A percentile compares a stretch with the other conserved stretches of the same genome.
Evolutionary conservation across 2,888 invertebrate genomes (phyloP).

Genomic region (Formica aserva): DNA sequence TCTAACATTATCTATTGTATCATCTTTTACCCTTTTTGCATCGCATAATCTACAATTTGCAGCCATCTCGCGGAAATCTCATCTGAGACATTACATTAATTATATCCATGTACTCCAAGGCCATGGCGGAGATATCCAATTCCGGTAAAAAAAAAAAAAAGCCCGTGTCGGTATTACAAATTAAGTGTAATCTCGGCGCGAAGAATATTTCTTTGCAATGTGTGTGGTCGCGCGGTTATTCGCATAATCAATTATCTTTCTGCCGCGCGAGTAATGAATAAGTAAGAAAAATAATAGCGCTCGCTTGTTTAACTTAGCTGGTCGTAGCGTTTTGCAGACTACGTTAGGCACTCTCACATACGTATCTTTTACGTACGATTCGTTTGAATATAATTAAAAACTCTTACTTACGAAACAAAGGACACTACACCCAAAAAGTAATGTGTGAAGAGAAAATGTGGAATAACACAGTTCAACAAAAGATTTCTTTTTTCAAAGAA

Average conservation of each 20-base stretch:
- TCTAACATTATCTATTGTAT: not conserved
- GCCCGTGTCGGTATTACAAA: conserved; percentile 18
- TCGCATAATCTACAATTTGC: conserved; percentile 28
- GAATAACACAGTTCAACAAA: not conserved
- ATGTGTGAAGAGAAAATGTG: not conserved
- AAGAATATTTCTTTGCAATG: conserved; percentile 8
- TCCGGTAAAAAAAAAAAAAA: conserved; percentile 53
- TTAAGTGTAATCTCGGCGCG: conserved; percentile 39
- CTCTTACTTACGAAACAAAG: not conserved
- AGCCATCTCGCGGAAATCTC: conserved; percentile 57
- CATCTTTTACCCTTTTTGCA: conserved; percentile 32
- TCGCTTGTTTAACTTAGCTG: conserved; percentile 26
- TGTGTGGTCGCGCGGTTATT: conserved; percentile 48
- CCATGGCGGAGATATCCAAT: conserved; percentile 54
- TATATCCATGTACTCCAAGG: conserved; percentile 58
- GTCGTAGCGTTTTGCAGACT: not conserved
- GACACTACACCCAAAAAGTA: not conserved
- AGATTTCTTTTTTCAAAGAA: not conserved
- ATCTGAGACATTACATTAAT: conserved; percentile 57
- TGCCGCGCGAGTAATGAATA: conserved; percentile 6
- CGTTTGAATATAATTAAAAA: not conserved
- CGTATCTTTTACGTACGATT: not conserved
- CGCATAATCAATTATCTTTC: conserved; percentile 39
- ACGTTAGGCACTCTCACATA: not conserved
- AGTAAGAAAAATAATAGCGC: conserved; percentile 41